These are phyloP conservation scores for Tryphoninae sp. DNA, from an alignment of 2,888 invertebrate species.

Conservation along the genomic window DNA sequence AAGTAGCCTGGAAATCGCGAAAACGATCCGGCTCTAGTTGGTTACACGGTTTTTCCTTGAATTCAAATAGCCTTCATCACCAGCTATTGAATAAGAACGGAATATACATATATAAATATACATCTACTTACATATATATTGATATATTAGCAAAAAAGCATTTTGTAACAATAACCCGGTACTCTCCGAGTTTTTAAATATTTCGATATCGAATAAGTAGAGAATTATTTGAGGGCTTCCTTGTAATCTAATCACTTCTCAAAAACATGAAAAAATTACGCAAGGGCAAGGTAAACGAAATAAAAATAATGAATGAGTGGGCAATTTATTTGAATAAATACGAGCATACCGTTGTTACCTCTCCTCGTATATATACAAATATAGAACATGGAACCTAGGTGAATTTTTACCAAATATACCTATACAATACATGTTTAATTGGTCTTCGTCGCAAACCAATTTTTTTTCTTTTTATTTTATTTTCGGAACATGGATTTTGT, in stretches of 20 bases:
- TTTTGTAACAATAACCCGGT: conserved; percentile 53
- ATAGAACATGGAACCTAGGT: not conserved
- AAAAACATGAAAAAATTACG: conserved; percentile 15
- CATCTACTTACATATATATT: conserved; percentile 4
- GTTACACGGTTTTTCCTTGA: conserved; percentile 51
- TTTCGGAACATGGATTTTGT: not conserved
- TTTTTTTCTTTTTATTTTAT: not conserved
- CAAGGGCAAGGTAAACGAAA: not conserved
- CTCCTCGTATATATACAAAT: not conserved
- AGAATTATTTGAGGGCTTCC: conserved; percentile 50
- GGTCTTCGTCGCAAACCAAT: not conserved
- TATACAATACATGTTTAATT: not conserved
- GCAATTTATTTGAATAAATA: conserved; percentile 10
- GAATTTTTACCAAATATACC: not conserved
- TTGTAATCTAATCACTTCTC: conserved; percentile 30
- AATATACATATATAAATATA: conserved; percentile 18
- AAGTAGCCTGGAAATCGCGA: conserved; percentile 48
- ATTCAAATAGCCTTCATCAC: conserved; percentile 44
- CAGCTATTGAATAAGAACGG: conserved; percentile 22
- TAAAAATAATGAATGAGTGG: conserved; percentile 1
- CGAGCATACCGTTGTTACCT: not conserved
- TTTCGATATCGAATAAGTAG: conserved; percentile 36
- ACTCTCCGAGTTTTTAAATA: conserved; percentile 40
- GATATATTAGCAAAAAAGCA: conserved; percentile 35
- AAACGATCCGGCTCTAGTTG: conserved; percentile 42